Base-by-base conservation (phyloP, 2,797 vertebrate species). In the Neomorphus geoffroyi region DNA sequence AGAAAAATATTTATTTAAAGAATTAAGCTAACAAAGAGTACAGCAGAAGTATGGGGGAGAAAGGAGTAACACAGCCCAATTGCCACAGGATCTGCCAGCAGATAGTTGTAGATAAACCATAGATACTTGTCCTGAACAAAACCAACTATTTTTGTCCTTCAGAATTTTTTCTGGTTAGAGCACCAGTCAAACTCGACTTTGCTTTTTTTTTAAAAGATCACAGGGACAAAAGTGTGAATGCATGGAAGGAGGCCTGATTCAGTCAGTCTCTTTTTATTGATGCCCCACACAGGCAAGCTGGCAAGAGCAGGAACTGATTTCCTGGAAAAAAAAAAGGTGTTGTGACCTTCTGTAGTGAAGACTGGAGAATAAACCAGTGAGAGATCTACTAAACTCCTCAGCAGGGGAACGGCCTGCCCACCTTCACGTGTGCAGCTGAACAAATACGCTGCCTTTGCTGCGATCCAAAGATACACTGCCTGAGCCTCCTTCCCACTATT, bases 391-490 rank as follows among this genome's bases (percentile, higher is more conserved):
- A 62, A 92, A 92, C 18, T 70, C 12, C 93, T 77, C 77, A 90
- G 82, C 80, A 67, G 90, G 87, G 43, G 33, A 87, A 74, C 65
- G 91, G 48, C 51, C 88, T 94, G 67, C 69, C 60, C 57, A 89
- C 88, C 88, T 93, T 87, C 79, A 85, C 9, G 32, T n/a, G 33
- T 46, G 54, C 93, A 94, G 95, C 92, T 93, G 91, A 95, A 80
- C 69, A 95, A 95, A 95, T 54, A 91, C 57, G 73, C 74, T 57
- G 74, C 74, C 60, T 86, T 62, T 7, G 5, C 84, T 74, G 45
- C 4, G 5, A 89, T 80, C 64, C 74, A 39, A 54, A 70, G 71
- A 64, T 41, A 26, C 26, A 7, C 67, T 26, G 57, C 35, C 67
- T 33, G 57, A 85, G 67, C 33, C 81, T 80, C 54, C 33, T 78